Conservation (phyloP, 2,113 vertebrate species). For the Ammodytes marinus region DNA sequence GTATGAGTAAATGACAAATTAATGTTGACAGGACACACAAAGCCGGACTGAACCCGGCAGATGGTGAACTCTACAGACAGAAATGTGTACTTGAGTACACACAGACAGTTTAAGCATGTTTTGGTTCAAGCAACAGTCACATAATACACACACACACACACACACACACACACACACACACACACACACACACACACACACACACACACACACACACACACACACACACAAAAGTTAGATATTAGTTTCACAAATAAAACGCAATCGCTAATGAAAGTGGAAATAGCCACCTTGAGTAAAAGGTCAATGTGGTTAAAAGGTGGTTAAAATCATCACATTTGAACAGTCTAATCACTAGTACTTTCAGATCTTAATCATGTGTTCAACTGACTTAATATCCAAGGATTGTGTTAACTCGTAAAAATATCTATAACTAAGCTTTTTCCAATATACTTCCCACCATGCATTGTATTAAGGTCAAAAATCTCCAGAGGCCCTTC, state of each 20-base stretch:
- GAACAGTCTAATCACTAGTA: background rate
- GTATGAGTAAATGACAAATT: conserved; percentile 14
- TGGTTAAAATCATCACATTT: background rate
- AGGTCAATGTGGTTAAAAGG: background rate
- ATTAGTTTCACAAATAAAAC: background rate
- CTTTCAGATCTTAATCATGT: background rate
- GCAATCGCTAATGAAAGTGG: background rate
- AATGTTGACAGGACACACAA: background rate
- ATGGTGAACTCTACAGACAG: background rate
- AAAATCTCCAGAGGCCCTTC: background rate
- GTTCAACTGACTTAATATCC: background rate
- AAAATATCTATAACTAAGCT: too few relatives aligned
- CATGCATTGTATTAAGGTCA: background rate
- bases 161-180: background rate
- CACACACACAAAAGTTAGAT: background rate
- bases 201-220: background rate
- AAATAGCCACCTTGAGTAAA: background rate
- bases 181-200: background rate
- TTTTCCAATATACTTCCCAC: background rate
- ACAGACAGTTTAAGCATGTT: background rate
- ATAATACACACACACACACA: background rate
- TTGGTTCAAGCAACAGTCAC: background rate
- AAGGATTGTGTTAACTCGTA: background rate
- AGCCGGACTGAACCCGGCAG: background rate
- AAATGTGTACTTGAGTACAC: background rate